Base-by-base conservation (phyloP, 2,113 vertebrate genomes). In the Corvus hawaiiensis region DNA sequence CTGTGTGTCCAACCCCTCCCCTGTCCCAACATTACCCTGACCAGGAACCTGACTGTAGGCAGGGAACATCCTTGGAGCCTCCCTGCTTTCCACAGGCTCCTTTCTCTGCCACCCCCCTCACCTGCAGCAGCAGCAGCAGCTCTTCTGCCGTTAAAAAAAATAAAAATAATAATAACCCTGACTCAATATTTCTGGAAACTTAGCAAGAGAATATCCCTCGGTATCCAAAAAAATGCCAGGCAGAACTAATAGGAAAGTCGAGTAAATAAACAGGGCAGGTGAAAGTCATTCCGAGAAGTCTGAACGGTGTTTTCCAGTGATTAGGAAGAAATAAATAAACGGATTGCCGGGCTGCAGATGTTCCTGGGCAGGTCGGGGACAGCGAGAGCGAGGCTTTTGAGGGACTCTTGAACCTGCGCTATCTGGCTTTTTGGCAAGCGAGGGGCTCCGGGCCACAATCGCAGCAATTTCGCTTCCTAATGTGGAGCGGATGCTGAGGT, bases 291-390 rank as follows among this genome's bases (percentile, higher is more conserved):
- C 59, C 14, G n/a, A 37, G 52, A 55, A 87, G 75, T 56, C 62
- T 76, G 48, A 94, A 92, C 59, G 56, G 87, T 89, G 76, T 94
- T 95, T 97, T 32, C 51, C 82, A 61, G 66, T 26, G 66, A 93
- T 95, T 90, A 74, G 56, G 58, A 2, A 14, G 19, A 58, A 85
- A 55, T 44, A 33, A 72, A 56, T 61, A 64, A 93, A 81, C 20
- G 26, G 87, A 81, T 79, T 87, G 44, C 82, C 16, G 18, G 63
- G 63, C 87, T 91, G 79, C 89, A 94, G 84, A 90, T 94, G 87
- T 81, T 89, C 58, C 49, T 24, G 69, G 63, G 72, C 72, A 51
- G 10, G 52, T 81, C 59, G 26, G 62, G 80, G 87, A 26, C 3
- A 33, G 77, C 35, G 33, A 90, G 39, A 84, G 80, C 16, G 56